Base-by-base conservation (phyloP, 2,888 invertebrate species). In the Lithodes maja region DNA sequence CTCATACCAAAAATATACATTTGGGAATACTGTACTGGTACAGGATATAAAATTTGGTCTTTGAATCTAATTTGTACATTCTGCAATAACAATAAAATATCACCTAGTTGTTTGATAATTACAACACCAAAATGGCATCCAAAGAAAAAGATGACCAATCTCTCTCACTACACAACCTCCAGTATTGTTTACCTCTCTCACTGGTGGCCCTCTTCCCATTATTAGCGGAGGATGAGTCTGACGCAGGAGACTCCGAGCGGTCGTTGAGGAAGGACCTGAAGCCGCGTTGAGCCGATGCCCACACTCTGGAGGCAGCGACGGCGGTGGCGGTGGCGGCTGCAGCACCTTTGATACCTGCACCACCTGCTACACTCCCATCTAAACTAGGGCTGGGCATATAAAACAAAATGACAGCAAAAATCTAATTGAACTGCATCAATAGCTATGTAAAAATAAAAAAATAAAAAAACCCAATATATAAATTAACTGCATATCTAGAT, bases 261-360 rank as follows among this genome's bases (percentile, higher is more conserved):
- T 91, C 91, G 7, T 88, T 86, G 50, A 91, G 78, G 53, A 88
- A 85, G 52, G 90, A 86, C n/a, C 87, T 84, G 7, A 91, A 33
- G 5, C 91, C 90, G 9, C 90, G 81, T 52, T 87, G 90, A 7
- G 91, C 86, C 1, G 91, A 75, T 7, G 82, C 80, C 91, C 91
- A 91, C 1, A 87, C 90, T 5, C 88, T 81, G 50, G 90, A 86
- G 3, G 90, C 83, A 2, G 86, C 71, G 2, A 78, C 53, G 7
- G 85, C 74, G 12, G 81, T 33, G 5, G 71, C 5, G 17, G 17
- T 71, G 71, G 71, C 17, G 17, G 17, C 17, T 12, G 71, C 17
- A 71, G 71, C 2, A 3, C 71, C 17, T 71, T 17, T 1, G 5
- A 12, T 71, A 15, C 82, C 52, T 12, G 85, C 80, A 12, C 78